These are phyloP conservation scores for Dromaius novaehollandiae DNA, from an alignment of 2,113 vertebrate species.

Conservation along the genomic window DNA sequence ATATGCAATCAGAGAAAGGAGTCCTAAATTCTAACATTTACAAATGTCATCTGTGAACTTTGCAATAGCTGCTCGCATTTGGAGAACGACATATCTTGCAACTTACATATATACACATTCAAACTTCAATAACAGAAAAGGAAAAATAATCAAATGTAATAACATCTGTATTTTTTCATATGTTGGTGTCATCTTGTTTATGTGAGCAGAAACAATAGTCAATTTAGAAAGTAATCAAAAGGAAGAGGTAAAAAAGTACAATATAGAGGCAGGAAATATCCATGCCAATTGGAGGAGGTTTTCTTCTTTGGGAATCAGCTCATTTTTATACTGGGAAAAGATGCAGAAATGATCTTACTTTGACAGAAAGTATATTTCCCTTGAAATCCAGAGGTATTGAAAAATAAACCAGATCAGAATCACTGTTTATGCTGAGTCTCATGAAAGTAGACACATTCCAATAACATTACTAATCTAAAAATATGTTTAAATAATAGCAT, in stretches of 20 bases:
- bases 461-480: neutral
- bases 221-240: conserved; percentile 9
- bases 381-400: neutral
- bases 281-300: neutral
- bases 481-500: neutral
- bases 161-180: neutral
- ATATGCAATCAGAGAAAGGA: neutral
- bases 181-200: neutral
- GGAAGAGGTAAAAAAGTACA: neutral
- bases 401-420: neutral
- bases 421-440: neutral
- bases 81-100: neutral
- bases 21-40: neutral
- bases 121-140: neutral
- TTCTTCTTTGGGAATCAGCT: neutral
- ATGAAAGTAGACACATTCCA: neutral
- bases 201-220: neutral
- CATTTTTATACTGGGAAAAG: neutral
- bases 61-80: neutral
- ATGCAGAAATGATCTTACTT: neutral
- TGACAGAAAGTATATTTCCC: neutral
- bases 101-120: neutral
- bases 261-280: neutral
- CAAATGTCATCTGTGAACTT: neutral
- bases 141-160: neutral